A percentile compares a stretch with the other conserved stretches of the same genome.
Conservation (phyloP, 2,888 invertebrate species). For the Linnaemya vulpina region DNA sequence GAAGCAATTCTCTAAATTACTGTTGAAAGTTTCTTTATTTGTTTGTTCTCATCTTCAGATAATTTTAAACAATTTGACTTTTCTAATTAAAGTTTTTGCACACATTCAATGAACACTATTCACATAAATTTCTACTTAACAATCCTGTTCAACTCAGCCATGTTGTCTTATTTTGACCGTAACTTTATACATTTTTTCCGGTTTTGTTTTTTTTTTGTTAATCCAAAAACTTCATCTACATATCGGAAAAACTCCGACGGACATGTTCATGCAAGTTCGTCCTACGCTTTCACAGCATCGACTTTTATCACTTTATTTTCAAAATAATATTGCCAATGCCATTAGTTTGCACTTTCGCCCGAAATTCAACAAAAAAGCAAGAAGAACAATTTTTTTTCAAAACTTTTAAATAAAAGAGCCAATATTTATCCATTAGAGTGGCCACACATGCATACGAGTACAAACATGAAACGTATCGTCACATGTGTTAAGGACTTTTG, state of each 20-base stretch:
- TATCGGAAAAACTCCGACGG: background rate
- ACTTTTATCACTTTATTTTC: background rate
- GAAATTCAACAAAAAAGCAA: slow-evolving; percentile 44
- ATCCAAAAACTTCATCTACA: slow-evolving; percentile 36
- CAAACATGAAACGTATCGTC: background rate
- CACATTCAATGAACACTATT: background rate
- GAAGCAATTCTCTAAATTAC: background rate
- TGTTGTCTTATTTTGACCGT: background rate
- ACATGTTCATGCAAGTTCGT: background rate
- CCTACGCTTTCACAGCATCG: background rate
- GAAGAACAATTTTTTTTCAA: background rate
- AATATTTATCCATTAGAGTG: slow-evolving; percentile 43
- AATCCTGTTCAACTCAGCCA: background rate
- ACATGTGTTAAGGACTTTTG: slow-evolving; percentile 52
- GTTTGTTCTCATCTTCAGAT: background rate
- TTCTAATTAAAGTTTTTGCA: background rate
- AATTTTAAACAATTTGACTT: background rate
- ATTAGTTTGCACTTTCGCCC: slow-evolving; percentile 68
- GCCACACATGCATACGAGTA: background rate
- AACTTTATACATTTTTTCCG: slow-evolving; percentile 5
- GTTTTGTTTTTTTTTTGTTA: background rate
- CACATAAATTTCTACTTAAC: background rate
- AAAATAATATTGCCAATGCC: slow-evolving; percentile 49
- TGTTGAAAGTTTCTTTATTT: background rate
- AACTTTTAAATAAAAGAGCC: slow-evolving; percentile 49